Evolutionary conservation across 2,113 vertebrate species (phyloP).

Genomic region (Oxyruncus cristatus): DNA sequence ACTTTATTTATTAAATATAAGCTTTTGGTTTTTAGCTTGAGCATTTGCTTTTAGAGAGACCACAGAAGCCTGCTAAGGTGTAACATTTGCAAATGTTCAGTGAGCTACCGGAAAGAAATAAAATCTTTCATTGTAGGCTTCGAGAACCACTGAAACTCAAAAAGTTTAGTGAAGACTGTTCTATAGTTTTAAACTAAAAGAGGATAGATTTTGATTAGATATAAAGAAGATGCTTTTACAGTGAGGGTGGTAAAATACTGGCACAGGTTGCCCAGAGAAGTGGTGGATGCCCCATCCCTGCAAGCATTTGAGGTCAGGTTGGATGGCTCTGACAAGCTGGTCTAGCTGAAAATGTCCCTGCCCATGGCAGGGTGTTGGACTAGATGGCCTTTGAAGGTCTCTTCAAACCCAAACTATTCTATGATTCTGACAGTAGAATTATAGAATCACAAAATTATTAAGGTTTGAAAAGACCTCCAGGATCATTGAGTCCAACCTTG

Average conservation of each 20-base stretch:
- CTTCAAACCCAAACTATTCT: neutral
- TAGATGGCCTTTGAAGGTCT: neutral
- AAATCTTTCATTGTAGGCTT: neutral
- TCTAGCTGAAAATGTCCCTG: neutral
- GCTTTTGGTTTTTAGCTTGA: neutral
- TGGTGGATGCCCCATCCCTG: neutral
- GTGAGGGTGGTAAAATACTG: neutral
- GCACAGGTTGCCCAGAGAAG: neutral
- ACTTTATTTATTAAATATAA: neutral
- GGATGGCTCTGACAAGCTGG: neutral
- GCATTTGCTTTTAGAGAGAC: neutral
- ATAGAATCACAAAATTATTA: neutral
- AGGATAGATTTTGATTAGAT: neutral
- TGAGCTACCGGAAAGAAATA: neutral
- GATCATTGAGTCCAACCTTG: accelerated
- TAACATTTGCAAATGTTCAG: neutral
- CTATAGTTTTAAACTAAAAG: neutral
- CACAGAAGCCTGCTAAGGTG: neutral
- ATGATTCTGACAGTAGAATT: accelerated
- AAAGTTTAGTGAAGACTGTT: neutral
- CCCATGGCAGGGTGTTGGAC: neutral
- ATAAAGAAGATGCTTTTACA: neutral
- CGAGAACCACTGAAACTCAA: neutral
- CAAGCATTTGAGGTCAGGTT: too few species aligned
- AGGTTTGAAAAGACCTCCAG: neutral